Evolutionary conservation across 2,888 invertebrate genomes (phyloP).

Genomic region (Isoperla grammatica): DNA sequence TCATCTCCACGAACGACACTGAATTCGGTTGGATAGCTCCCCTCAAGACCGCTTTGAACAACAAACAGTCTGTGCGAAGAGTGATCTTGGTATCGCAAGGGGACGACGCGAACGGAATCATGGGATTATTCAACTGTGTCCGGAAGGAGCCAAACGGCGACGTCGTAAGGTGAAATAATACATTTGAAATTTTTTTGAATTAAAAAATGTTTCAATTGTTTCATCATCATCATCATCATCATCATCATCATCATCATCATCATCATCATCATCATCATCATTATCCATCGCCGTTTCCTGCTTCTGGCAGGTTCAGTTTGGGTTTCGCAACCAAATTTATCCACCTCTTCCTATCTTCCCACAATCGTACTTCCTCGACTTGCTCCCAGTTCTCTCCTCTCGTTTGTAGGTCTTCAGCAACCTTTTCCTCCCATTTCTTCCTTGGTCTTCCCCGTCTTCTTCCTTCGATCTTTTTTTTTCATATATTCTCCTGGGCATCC

Average conservation of each 20-base stretch:
- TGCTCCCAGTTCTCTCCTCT: too few species aligned
- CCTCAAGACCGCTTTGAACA: slow-evolving; percentile 39
- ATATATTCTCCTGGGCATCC: background rate
- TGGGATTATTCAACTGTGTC: slow-evolving; percentile 84
- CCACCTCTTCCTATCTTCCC: too few species aligned
- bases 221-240: background rate
- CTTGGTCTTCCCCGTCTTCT: too few species aligned
- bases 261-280: too few species aligned
- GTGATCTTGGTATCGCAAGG: slow-evolving; percentile 62
- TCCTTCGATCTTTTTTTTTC: too few species aligned
- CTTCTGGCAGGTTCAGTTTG: too few species aligned
- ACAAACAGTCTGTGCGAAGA: slow-evolving; percentile 43
- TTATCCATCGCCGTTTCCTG: too few species aligned
- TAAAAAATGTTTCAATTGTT: background rate
- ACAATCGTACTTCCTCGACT: too few species aligned
- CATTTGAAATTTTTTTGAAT: background rate
- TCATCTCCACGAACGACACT: slow-evolving; percentile 13
- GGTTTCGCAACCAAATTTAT: too few species aligned
- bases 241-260: background rate
- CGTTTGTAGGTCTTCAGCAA: too few species aligned
- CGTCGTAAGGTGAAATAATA: slow-evolving; percentile 44
- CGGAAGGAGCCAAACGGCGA: slow-evolving; percentile 71
- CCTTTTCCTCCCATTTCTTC: too few species aligned
- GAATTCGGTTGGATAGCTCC: slow-evolving; percentile 41
- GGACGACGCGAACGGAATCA: slow-evolving; percentile 68